phyloP scores from a whole-genome alignment of 2,888 invertebrate species.

The Hypena proboscidalis region DNA sequence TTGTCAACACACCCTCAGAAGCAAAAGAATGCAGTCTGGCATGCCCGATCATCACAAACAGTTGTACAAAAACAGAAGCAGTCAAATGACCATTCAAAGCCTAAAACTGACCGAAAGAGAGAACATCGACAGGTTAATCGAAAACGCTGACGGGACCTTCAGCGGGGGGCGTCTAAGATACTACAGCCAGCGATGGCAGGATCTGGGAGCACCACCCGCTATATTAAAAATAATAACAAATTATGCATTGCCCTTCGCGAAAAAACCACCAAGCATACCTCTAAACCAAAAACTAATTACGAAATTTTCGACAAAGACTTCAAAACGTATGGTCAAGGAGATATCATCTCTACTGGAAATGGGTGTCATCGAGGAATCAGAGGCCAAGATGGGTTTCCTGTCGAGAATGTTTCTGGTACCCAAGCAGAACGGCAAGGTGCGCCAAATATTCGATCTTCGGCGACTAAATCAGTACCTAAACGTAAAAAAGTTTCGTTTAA shows the following conservation, averaged over 20 bases:
- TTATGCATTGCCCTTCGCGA: constrained; percentile 23
- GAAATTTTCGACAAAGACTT: constrained; percentile 9
- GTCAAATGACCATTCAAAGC: background rate
- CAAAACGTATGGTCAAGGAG: constrained; percentile 11
- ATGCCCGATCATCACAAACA: constrained; percentile 3
- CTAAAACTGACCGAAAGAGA: constrained; percentile 5
- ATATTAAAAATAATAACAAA: background rate
- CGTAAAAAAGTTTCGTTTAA: constrained; percentile 21
- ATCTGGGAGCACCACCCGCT: background rate
- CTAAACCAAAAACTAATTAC: constrained; percentile 1
- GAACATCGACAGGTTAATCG: background rate
- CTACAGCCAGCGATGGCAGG: constrained; percentile 3
- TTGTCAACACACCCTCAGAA: background rate
- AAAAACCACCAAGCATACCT: constrained; percentile 20
- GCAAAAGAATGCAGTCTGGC: constrained; percentile 5
- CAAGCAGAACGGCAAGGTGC: constrained; percentile 20
- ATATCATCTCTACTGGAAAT: constrained; percentile 5
- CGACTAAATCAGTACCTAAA: constrained; percentile 18
- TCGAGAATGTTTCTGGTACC: constrained; percentile 12
- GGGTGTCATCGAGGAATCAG: constrained; percentile 12
- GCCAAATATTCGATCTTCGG: constrained; percentile 28
- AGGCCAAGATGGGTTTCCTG: constrained; percentile 8
- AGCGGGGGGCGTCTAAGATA: constrained; percentile 2
- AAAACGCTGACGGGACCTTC: background rate
- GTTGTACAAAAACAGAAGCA: constrained; percentile 1